Evolutionary conservation across 2,113 vertebrate species (phyloP).

Genomic region (Alouatta palliata): DNA sequence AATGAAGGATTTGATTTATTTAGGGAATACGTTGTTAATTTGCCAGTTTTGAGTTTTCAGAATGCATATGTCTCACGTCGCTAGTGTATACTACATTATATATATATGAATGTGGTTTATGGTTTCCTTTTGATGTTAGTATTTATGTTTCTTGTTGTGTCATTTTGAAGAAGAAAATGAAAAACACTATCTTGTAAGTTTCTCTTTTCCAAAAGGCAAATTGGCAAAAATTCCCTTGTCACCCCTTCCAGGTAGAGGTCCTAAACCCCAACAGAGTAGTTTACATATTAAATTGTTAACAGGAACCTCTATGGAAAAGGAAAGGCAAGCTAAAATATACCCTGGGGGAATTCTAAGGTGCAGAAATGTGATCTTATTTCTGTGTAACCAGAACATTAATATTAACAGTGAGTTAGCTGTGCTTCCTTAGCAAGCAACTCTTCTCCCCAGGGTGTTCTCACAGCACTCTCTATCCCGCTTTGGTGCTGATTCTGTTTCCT

Average conservation of each 20-base stretch:
- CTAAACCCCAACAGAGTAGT: background rate
- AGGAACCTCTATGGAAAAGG: background rate
- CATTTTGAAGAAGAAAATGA: constrained; percentile 51
- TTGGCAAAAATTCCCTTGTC: background rate
- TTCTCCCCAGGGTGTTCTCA: constrained; percentile 40
- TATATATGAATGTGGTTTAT: background rate
- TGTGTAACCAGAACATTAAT: constrained; percentile 60
- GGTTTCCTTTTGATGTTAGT: background rate
- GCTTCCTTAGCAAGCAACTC: constrained; percentile 40
- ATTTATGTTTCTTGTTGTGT: background rate
- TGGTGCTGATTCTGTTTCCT: constrained; percentile 4
- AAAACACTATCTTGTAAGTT: background rate
- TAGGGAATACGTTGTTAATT: background rate
- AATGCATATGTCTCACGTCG: background rate
- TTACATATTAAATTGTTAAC: constrained; percentile 71
- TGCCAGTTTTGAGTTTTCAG: background rate
- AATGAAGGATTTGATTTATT: background rate
- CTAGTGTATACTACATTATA: background rate
- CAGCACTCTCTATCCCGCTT: background rate
- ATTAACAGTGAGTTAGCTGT: constrained; percentile 47
- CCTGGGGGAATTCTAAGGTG: background rate
- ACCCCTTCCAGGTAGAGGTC: background rate
- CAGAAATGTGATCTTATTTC: constrained; percentile 25
- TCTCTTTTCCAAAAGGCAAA: background rate
- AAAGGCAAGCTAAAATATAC: constrained; percentile 45